Evolutionary conservation across 2,888 invertebrate species (phyloP).

Genomic region (Sarcophaga variegata): DNA sequence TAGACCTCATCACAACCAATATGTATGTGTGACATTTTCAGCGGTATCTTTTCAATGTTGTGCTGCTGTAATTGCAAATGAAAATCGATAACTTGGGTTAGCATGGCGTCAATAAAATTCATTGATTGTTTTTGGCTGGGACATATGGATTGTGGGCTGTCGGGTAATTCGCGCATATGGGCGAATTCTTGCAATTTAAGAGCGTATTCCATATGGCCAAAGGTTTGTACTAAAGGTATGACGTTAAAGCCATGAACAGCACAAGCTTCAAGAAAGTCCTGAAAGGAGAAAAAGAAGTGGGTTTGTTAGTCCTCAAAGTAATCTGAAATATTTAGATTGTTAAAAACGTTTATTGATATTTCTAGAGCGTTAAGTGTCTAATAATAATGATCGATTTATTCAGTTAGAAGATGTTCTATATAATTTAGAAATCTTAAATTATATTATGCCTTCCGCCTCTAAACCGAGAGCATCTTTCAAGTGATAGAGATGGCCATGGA

Average conservation of each 20-base stretch:
- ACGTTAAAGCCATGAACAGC: slow-evolving; percentile 85
- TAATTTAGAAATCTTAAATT: too few species aligned
- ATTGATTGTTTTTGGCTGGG: slow-evolving; percentile 86
- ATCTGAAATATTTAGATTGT: too few species aligned
- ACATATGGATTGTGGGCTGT: slow-evolving; percentile 87
- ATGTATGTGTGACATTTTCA: slow-evolving; percentile 84
- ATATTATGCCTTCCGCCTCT: too few species aligned
- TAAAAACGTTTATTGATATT: too few species aligned
- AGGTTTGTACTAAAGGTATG: slow-evolving; percentile 89
- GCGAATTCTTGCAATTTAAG: slow-evolving; percentile 86
- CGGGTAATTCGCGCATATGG: slow-evolving; percentile 86
- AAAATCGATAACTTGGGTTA: slow-evolving; percentile 85
- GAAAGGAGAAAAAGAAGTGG: background rate
- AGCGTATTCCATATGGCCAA: slow-evolving; percentile 89
- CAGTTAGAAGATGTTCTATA: too few species aligned
- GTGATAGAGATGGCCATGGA: too few species aligned
- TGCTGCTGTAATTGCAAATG: slow-evolving; percentile 75
- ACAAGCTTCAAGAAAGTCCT: slow-evolving; percentile 84
- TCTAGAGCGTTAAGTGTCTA: too few species aligned
- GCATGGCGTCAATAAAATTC: slow-evolving; percentile 85
- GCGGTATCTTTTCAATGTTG: slow-evolving; percentile 67
- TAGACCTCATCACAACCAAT: slow-evolving; percentile 90
- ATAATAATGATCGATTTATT: too few species aligned
- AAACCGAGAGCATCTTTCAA: too few species aligned
- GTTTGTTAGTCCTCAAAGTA: too few species aligned